Evolutionary conservation across 23 tunicate genomes (phyloP).

Genomic region (Halocynthia roretzi): DNA sequence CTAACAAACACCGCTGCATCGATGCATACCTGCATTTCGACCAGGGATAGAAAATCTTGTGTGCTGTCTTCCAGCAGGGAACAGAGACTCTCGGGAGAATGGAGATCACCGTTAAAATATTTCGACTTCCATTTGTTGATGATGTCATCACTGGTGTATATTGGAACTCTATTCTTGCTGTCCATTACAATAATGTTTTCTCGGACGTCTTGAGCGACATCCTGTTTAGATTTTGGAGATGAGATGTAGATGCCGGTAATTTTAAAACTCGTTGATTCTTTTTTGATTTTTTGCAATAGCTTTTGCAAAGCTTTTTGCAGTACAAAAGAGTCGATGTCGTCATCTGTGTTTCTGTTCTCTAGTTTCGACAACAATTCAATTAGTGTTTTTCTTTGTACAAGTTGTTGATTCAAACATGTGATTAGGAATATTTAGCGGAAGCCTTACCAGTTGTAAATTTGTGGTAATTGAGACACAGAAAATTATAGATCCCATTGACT

Average conservation of each 20-base stretch:
- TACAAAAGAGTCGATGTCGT: not conserved
- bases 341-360: not conserved
- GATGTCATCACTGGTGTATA: conserved; percentile 7
- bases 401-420: not conserved
- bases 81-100: conserved; percentile 16
- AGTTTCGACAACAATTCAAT: not conserved
- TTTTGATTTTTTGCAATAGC: not conserved
- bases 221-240: conserved; percentile 9
- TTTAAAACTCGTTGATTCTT: not conserved
- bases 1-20: conserved; percentile 12
- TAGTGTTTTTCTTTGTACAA: not conserved
- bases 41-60: conserved; percentile 9
- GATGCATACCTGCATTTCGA: conserved; percentile 13
- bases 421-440: not conserved
- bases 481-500: conserved; percentile 2
- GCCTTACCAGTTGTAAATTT: conserved; percentile 13
- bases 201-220: not conserved
- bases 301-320: conserved; percentile 1
- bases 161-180: not conserved
- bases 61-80: conserved; percentile 18
- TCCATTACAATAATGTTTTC: not conserved
- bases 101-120: conserved; percentile 9
- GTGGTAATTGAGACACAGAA: conserved; percentile 19
- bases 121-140: conserved; percentile 1
- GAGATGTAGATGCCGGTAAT: conserved; percentile 9